Conservation (phyloP, 2,113 vertebrate species). For the Platycercus adscitus region DNA sequence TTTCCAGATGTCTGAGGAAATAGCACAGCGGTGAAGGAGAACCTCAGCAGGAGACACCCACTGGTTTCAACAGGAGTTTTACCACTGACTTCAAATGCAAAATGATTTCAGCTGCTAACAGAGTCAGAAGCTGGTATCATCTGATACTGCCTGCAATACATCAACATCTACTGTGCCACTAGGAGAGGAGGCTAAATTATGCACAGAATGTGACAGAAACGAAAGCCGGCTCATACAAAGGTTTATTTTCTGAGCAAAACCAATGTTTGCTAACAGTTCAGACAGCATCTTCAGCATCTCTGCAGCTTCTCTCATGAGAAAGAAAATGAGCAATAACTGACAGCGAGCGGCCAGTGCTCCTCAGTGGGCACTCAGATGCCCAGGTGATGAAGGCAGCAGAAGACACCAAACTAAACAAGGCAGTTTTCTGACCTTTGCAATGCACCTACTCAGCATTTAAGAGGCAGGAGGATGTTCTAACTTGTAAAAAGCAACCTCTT, state of each 20-base stretch:
- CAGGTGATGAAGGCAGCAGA: background rate
- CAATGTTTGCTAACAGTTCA: background rate
- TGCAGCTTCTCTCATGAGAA: background rate
- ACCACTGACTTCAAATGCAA: background rate
- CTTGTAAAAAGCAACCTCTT: background rate
- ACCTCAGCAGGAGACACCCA: background rate
- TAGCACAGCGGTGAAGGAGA: background rate
- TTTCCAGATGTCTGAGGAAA: conserved; percentile 51
- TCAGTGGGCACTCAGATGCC: background rate
- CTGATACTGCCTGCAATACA: background rate
- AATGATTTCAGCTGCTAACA: background rate
- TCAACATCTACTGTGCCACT: background rate
- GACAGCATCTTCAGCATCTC: background rate
- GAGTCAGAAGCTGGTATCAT: background rate
- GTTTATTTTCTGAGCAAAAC: background rate
- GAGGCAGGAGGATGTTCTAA: background rate
- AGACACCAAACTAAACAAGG: background rate
- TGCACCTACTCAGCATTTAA: background rate
- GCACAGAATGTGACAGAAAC: background rate
- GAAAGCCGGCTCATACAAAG: background rate
- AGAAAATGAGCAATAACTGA: background rate
- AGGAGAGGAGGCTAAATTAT: background rate
- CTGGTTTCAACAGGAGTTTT: background rate
- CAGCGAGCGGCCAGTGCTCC: accelerated
- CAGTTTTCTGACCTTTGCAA: background rate